Evolutionary conservation across 2,888 invertebrate species (phyloP).

Genomic region (Heliothis peltigera): DNA sequence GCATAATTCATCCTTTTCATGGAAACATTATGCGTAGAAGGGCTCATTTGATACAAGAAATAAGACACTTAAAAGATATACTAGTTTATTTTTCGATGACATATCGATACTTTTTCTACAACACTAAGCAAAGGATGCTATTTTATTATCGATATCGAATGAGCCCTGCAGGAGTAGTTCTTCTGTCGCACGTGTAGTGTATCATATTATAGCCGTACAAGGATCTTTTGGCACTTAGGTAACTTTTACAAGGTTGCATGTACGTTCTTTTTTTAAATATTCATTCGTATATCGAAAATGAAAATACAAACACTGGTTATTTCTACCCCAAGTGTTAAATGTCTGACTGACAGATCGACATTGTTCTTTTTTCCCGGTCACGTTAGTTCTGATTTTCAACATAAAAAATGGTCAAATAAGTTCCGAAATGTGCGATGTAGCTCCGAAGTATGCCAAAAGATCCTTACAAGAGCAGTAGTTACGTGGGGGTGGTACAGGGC

Average conservation of each 20-base stretch:
- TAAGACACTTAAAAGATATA: not conserved
- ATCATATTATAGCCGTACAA: not conserved
- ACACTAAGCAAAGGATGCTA: not conserved
- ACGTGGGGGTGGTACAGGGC: constrained; percentile 72
- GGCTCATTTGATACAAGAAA: constrained; percentile 5
- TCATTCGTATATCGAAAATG: too few relatives aligned
- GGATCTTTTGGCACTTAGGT: too few relatives aligned
- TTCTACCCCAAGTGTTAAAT: too few relatives aligned
- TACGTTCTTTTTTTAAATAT: too few relatives aligned
- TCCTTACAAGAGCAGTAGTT: constrained; percentile 28
- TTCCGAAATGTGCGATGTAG: constrained; percentile 22
- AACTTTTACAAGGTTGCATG: too few relatives aligned
- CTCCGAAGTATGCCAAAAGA: constrained; percentile 52
- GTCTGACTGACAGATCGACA: too few relatives aligned
- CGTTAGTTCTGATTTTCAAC: too few relatives aligned
- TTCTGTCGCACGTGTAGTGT: not conserved
- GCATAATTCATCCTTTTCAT: not conserved
- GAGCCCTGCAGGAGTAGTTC: not conserved
- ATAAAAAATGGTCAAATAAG: too few relatives aligned
- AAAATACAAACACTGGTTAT: too few relatives aligned
- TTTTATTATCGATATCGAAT: not conserved
- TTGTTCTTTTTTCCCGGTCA: too few relatives aligned
- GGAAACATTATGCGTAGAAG: not conserved
- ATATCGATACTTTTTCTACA: not conserved
- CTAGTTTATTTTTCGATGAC: not conserved